Evolutionary conservation across 2,888 invertebrate species (phyloP).

Genomic region (Steinernema hermaphroditum): DNA sequence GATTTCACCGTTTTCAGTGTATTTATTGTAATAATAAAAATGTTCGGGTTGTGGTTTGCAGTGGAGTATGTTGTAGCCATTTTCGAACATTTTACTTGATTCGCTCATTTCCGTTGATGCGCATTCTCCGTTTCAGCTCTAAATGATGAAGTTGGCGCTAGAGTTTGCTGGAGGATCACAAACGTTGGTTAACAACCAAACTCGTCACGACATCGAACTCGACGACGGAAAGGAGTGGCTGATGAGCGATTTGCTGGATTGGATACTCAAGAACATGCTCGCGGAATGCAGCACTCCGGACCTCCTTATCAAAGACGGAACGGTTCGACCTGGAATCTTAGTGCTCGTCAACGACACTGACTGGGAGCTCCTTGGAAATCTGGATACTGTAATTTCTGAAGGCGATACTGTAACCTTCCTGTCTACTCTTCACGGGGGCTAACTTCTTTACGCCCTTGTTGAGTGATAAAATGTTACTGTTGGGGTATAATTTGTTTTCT

Average conservation of each 20-base stretch:
- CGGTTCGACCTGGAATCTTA: slow-evolving; percentile 73
- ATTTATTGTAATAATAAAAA: neutral
- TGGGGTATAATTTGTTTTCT: too few relatives aligned
- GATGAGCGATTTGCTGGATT: slow-evolving; percentile 38
- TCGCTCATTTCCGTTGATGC: neutral
- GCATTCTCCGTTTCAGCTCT: neutral
- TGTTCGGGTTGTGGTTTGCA: too few relatives aligned
- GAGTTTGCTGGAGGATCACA: slow-evolving; percentile 56
- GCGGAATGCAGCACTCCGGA: slow-evolving; percentile 44
- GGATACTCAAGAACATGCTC: slow-evolving; percentile 44
- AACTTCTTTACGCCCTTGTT: slow-evolving; percentile 19
- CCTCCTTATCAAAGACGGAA: slow-evolving; percentile 50
- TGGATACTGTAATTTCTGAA: slow-evolving; percentile 10
- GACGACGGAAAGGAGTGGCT: slow-evolving; percentile 24
- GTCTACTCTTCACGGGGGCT: slow-evolving; percentile 65
- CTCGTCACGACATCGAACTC: slow-evolving; percentile 42
- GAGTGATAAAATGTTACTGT: too few relatives aligned
- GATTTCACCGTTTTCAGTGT: neutral
- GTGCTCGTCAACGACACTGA: slow-evolving; percentile 91
- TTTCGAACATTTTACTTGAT: neutral
- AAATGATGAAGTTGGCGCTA: slow-evolving; percentile 34
- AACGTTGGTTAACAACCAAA: slow-evolving; percentile 49
- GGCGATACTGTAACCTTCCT: slow-evolving; percentile 61
- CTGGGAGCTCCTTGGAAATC: slow-evolving; percentile 77
- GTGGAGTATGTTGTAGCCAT: neutral